A percentile compares a stretch with the other conserved stretches of the same genome.
Evolutionary conservation across 2,113 vertebrate species (phyloP).

Genomic region (Leptobrachium leishanense): DNA sequence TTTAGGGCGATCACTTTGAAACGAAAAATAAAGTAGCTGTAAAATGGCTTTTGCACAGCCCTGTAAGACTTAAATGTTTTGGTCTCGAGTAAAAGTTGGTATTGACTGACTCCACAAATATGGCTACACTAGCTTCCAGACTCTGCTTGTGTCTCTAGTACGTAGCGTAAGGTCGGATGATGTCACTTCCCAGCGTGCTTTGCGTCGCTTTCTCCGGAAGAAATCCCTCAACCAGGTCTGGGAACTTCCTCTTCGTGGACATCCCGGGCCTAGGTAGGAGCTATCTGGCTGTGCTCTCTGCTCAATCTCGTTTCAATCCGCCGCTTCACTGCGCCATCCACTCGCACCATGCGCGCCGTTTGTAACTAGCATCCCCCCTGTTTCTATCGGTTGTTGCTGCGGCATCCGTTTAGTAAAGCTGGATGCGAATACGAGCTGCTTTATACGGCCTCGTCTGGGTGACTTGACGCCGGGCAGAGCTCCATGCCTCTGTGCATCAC

Average conservation of each 20-base stretch:
- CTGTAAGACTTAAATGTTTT: too few relatives aligned
- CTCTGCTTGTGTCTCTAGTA: not conserved
- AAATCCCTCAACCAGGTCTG: not conserved
- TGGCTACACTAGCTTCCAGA: not conserved
- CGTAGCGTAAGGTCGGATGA: not conserved
- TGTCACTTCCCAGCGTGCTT: conserved; percentile 5
- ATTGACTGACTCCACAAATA: not conserved
- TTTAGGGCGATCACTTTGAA: too few relatives aligned
- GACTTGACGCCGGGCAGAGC: not conserved
- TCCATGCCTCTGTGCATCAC: too few relatives aligned
- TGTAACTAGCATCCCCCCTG: not conserved
- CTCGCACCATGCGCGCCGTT: not conserved
- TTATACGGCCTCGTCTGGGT: not conserved
- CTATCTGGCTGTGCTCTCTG: not conserved
- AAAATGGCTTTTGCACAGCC: too few relatives aligned
- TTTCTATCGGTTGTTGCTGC: not conserved
- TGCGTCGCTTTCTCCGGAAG: conserved; percentile 34
- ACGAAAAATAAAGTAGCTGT: too few relatives aligned
- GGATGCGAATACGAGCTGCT: not conserved
- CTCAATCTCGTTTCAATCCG: conserved; percentile 4
- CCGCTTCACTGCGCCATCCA: not conserved
- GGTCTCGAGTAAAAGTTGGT: too few relatives aligned
- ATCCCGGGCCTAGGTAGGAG: conserved; percentile 42
- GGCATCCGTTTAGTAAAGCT: not conserved
- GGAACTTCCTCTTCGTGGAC: conserved; percentile 43